A percentile compares a stretch with the other conserved stretches of the same genome.
phyloP scores from a whole-genome alignment of 1,140 invertebrate species.

The Mercenaria mercenaria region DNA sequence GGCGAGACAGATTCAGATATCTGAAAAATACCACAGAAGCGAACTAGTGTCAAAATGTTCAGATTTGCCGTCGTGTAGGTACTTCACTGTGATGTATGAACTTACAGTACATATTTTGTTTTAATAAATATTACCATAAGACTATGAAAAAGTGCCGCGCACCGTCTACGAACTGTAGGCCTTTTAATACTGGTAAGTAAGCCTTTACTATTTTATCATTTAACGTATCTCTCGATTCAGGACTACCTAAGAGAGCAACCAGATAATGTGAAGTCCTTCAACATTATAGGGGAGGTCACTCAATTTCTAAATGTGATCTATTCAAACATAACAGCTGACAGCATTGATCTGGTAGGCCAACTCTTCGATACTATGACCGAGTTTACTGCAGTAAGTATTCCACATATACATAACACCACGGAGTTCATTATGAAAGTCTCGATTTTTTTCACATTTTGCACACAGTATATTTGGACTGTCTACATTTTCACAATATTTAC shows the following conservation, averaged over 20 bases:
- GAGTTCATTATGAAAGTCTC: not conserved
- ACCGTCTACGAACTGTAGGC: too few species aligned
- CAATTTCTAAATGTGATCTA: slow-evolving; percentile 85
- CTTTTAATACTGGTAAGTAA: too few species aligned
- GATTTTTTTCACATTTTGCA: not conserved
- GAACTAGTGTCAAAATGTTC: too few species aligned
- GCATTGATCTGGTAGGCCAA: slow-evolving; percentile 84
- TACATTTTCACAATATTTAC: too few species aligned
- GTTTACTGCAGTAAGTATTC: slow-evolving; percentile 84
- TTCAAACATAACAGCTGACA: slow-evolving; percentile 84
- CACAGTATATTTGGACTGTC: too few species aligned
- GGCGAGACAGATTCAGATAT: too few species aligned
- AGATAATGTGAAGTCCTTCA: slow-evolving; percentile 86
- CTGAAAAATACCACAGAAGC: too few species aligned
- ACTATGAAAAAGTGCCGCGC: too few species aligned
- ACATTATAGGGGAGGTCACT: slow-evolving; percentile 85
- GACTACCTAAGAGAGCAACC: slow-evolving; percentile 86
- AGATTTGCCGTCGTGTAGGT: too few species aligned
- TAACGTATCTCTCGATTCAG: slow-evolving; percentile 65
- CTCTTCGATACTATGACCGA: slow-evolving; percentile 85
- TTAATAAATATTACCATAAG: too few species aligned
- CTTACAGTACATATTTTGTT: too few species aligned
- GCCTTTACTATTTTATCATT: not conserved
- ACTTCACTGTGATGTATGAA: too few species aligned
- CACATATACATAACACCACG: not conserved